A percentile compares a stretch with the other conserved stretches of the same genome.
These are phyloP conservation scores for Brachionus rubens DNA, from an alignment of 1,140 invertebrate species.

Conservation along the genomic window DNA sequence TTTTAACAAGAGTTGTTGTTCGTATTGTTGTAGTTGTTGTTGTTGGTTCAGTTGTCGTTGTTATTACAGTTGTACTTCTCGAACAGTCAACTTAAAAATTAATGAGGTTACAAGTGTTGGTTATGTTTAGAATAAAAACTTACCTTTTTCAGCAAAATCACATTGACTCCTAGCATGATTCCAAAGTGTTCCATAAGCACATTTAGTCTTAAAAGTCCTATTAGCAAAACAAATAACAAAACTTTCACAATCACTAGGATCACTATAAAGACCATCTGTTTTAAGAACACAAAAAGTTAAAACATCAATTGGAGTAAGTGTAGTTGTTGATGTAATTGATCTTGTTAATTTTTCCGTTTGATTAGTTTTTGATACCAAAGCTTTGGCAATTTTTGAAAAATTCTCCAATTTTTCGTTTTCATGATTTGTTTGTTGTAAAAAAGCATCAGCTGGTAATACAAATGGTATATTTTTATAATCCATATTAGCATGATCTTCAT, in stretches of 20 bases:
- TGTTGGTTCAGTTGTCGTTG: not conserved
- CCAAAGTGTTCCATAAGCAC: conserved; percentile 45
- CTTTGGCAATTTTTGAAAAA: conserved; percentile 42
- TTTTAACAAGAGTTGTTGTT: conserved; percentile 5
- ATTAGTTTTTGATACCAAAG: not conserved
- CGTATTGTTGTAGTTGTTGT: not conserved
- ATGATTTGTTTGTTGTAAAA: not conserved
- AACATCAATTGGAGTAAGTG: not conserved
- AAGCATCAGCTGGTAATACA: conserved; percentile 9
- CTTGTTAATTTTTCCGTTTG: not conserved
- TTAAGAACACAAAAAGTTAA: conserved; percentile 33
- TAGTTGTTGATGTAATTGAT: not conserved
- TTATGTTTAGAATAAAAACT: not conserved
- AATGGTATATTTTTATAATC: conserved; percentile 34
- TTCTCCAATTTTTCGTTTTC: not conserved
- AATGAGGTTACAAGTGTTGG: not conserved
- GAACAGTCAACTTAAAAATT: conserved; percentile 22
- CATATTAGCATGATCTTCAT: not conserved
- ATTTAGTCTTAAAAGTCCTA: conserved; percentile 40
- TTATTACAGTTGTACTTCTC: not conserved
- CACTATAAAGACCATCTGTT: conserved; percentile 42
- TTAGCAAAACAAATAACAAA: conserved; percentile 46
- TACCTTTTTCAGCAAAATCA: conserved; percentile 46
- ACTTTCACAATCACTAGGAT: conserved; percentile 38
- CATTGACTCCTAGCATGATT: conserved; percentile 29